Evolutionary conservation across 1,140 invertebrate genomes (phyloP).

Genomic region (Grapholita molesta): DNA sequence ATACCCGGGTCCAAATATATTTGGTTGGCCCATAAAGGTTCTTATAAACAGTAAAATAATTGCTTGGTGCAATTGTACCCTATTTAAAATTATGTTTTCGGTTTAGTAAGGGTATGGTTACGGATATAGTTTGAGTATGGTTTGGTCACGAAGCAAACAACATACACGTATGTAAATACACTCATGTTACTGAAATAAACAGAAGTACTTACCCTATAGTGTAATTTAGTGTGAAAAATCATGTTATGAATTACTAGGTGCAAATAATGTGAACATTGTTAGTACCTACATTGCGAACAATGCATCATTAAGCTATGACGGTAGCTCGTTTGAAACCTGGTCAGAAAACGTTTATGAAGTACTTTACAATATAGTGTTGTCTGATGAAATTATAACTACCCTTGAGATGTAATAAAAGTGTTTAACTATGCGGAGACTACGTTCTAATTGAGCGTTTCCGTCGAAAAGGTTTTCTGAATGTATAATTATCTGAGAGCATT

Average conservation of each 20-base stretch:
- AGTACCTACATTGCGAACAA: neutral
- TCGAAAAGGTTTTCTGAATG: no score
- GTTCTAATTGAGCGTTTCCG: neutral
- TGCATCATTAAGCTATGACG: neutral
- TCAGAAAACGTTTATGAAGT: neutral
- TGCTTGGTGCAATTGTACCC: no score
- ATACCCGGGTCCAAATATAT: no score
- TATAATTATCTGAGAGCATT: no score
- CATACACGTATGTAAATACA: no score
- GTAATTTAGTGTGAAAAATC: neutral
- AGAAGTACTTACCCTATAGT: neutral
- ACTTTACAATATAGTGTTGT: neutral
- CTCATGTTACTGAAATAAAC: no score
- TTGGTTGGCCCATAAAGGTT: no score
- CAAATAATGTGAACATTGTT: neutral
- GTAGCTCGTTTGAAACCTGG: neutral
- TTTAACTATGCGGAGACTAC: neutral
- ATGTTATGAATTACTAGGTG: neutral
- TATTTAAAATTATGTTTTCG: no score
- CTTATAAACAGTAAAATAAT: no score
- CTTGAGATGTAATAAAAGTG: neutral
- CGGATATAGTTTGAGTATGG: no score
- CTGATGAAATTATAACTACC: neutral
- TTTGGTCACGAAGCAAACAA: no score
- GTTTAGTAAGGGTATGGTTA: no score